Evolutionary conservation across 2,797 vertebrate genomes (phyloP), one percentile per base, ranked within the genome.

Genomic region (Pangasius mekongensis): DNA sequence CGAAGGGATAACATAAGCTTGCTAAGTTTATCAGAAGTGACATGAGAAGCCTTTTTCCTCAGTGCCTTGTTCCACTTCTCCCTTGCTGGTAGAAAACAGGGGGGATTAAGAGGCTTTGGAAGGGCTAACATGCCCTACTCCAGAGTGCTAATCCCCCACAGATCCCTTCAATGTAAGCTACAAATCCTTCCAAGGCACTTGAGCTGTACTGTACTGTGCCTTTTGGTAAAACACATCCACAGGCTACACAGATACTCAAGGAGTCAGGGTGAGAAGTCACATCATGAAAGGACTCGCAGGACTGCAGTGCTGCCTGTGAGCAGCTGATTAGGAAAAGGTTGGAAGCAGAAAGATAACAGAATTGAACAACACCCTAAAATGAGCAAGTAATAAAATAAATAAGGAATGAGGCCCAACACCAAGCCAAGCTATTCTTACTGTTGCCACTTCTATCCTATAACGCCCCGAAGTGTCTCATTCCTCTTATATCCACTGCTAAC

Each of bases 121-220:
- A 89, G 88, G 85, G 87, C 86, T 86, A 90, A 91, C 87, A 89
- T 88, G 87, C 84, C 87, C 86, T 52, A 91, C 69, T 71, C 67
- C 81, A 87, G 58, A 69, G 47, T 18, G 67, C 30, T 90, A 90
- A 90, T 90, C 90, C 87, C 62, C 66, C 67, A 87, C 60, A 87
- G 87, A 91, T 90, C 88, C 91, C 86, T 84, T 36, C 66, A 60
- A 90, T 88, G 78, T 86, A 83, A 87, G 87, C n/a, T 67, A 90
- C 86, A 92, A 91, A 92, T 91, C 84, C 91, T 87, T 86, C 77
- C 86, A 83, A 83, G 87, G 66, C 27, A 87, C 66, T 83, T 71
- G 62, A 64, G 54, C 60, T 22, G 60, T 89, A 69, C 76, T 88
- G 49, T 69, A 82, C 62, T 62, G 76, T 58, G 52, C 73, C 84